Evolutionary conservation across 2,113 vertebrate genomes (phyloP), one percentile per base, ranked within the genome.

Genomic region (Benitochromis conjunctus): DNA sequence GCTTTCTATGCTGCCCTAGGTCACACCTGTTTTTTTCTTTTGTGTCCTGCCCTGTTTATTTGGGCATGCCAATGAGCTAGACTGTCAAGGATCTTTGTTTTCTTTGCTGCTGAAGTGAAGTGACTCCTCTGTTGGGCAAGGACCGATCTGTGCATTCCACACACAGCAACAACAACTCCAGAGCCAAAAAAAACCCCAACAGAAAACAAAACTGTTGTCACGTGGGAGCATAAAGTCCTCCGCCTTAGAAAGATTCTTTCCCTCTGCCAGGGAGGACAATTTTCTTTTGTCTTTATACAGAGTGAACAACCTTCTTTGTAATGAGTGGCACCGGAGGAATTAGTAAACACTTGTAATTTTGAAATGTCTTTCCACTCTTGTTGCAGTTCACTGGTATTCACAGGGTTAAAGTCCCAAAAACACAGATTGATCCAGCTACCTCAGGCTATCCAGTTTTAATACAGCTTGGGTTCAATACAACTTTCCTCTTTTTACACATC

Each of bases 391-490:
- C 19, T 81, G 88, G 66, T 81, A 21, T 58, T 89, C 82, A 87
- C 41, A 85, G 54, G 84, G 71, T 88, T 64, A 36, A 31, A n/a
- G 43, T 74, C 57, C 60, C 76, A 62, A 11, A 66, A 11, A 38
- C 58, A 81, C 43, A 43, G 24, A 36, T 48, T 81, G 79, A 74
- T 92, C 92, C 90, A 93, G 89, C 88, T 88, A 84, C 84, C 80
- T 88, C 86, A 86, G 91, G 82, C 77, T 86, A 83, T 95, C 93
- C 91, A 93, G 93, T 94, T 91, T 81, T 84, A 79, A 71, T 8
- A 82, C 86, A 85, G 81, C 88, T 91, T 48, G 34, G 54, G 74
- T 87, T 62, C 21, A 53, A 78, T 4, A 31, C 48, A 69, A 7
- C 48, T 77, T 38, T 76, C 48, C 77, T 80, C 79, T 88, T 79